Conservation (phyloP, 2,888 invertebrate species). For the Polydrusus cervinus region DNA sequence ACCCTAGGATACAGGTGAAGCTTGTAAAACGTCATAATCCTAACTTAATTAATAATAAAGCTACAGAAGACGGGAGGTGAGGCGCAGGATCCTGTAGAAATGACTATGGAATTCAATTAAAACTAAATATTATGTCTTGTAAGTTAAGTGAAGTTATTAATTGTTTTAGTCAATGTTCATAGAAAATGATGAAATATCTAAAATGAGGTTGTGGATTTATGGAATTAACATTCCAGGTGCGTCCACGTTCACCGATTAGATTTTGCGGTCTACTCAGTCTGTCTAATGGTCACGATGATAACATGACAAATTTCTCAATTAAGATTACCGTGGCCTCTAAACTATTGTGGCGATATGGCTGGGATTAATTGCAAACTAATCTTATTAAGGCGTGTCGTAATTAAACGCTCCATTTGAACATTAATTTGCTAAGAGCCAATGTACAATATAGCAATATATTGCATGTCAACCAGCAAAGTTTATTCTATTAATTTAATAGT, state of each 20-base stretch:
- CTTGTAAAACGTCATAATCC: too few species aligned
- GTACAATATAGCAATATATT: slow-evolving; percentile 52
- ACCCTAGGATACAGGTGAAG: too few species aligned
- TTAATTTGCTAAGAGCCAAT: slow-evolving; percentile 51
- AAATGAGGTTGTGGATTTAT: slow-evolving; percentile 15
- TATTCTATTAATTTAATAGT: slow-evolving; percentile 46
- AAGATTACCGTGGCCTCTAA: slow-evolving; percentile 51
- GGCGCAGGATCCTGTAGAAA: too few species aligned
- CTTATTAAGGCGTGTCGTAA: slow-evolving; percentile 54
- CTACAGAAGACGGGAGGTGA: too few species aligned
- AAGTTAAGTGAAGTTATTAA: too few species aligned
- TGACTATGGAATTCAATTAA: too few species aligned
- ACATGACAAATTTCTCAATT: slow-evolving; percentile 57
- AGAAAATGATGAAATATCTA: too few species aligned
- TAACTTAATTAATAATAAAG: too few species aligned
- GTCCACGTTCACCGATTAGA: slow-evolving; percentile 47
- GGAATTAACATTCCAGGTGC: slow-evolving; percentile 51
- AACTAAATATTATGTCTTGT: too few species aligned
- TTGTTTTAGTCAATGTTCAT: too few species aligned
- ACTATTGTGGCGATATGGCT: slow-evolving; percentile 54
- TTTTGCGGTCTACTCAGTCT: slow-evolving; percentile 45
- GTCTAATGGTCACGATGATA: slow-evolving; percentile 55
- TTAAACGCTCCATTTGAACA: slow-evolving; percentile 54
- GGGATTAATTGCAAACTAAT: slow-evolving; percentile 55
- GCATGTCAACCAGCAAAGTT: slow-evolving; percentile 47